These are phyloP conservation scores for Rhinolophus sinicus DNA, from an alignment of 2,113 vertebrate genomes.

Conservation along the genomic window DNA sequence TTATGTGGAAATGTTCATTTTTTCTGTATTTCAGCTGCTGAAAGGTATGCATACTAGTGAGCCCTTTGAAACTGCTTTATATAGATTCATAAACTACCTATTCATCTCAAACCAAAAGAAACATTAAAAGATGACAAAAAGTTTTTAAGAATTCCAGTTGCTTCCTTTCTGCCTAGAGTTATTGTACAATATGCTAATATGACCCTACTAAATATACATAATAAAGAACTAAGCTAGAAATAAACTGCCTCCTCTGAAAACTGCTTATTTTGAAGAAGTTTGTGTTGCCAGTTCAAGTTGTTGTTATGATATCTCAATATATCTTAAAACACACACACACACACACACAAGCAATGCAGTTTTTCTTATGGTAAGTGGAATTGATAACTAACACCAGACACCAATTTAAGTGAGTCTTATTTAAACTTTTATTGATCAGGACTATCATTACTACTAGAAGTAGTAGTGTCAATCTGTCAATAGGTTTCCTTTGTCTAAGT, in stretches of 20 bases:
- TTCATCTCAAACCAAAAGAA: slow-evolving; percentile 52
- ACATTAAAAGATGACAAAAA: slow-evolving; percentile 50
- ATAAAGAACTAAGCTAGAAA: slow-evolving; percentile 44
- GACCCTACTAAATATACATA: slow-evolving; percentile 58
- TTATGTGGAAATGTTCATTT: neutral
- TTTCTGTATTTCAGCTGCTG: neutral
- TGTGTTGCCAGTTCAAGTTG: neutral
- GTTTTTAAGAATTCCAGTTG: slow-evolving; percentile 35
- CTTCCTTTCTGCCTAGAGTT: neutral
- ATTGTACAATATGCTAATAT: slow-evolving; percentile 15
- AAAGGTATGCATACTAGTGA: neutral
- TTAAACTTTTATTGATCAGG: neutral
- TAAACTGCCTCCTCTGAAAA: slow-evolving; percentile 47
- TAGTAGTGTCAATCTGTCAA: neutral
- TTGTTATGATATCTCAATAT: neutral
- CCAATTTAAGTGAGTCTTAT: neutral
- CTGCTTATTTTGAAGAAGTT: slow-evolving; percentile 24
- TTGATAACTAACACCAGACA: neutral
- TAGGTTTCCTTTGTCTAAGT: neutral
- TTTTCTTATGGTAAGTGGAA: neutral
- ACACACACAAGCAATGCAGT: neutral
- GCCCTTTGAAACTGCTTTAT: slow-evolving; percentile 23
- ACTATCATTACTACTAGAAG: neutral
- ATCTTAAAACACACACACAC: neutral
- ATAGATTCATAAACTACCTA: slow-evolving; percentile 10